phyloP scores from a whole-genome alignment of 2,113 vertebrate genomes.

The Hippocampus barbouri region DNA sequence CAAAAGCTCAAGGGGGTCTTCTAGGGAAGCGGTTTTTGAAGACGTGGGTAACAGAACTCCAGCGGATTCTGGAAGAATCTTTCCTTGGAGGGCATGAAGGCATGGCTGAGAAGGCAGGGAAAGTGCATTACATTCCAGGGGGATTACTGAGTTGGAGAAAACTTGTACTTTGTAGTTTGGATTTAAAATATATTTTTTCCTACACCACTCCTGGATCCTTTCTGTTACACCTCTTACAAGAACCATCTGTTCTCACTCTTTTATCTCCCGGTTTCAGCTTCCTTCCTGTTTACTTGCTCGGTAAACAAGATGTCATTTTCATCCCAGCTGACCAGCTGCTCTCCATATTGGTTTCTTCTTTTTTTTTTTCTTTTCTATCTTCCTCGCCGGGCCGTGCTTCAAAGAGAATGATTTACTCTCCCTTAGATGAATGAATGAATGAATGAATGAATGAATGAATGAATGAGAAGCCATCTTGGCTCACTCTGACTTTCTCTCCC shows the following conservation, averaged over 20 bases:
- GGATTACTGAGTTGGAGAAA: neutral
- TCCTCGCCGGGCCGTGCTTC: constrained; percentile 54
- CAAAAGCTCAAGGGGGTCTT: neutral
- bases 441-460: constrained; percentile 42
- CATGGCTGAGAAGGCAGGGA: neutral
- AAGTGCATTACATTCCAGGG: neutral
- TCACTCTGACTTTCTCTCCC: neutral
- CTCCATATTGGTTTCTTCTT: constrained; percentile 55
- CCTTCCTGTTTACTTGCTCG: constrained; percentile 41
- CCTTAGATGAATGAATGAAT: constrained; percentile 54
- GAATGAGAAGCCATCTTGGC: constrained; percentile 6
- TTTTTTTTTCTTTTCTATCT: constrained; percentile 40
- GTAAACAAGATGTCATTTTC: constrained; percentile 58
- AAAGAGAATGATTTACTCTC: constrained; percentile 68
- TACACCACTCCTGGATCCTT: neutral
- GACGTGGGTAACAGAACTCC: neutral
- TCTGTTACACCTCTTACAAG: neutral
- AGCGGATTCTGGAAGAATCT: neutral
- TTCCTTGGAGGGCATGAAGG: neutral
- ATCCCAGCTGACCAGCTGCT: constrained; percentile 64
- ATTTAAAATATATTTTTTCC: neutral
- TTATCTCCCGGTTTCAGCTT: constrained; percentile 34
- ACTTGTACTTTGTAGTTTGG: neutral
- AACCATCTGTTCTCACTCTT: constrained; percentile 56
- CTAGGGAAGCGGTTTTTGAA: neutral